These are phyloP conservation scores for Trichonephila clavipes DNA, from an alignment of 1,140 invertebrate genomes.

Conservation along the genomic window DNA sequence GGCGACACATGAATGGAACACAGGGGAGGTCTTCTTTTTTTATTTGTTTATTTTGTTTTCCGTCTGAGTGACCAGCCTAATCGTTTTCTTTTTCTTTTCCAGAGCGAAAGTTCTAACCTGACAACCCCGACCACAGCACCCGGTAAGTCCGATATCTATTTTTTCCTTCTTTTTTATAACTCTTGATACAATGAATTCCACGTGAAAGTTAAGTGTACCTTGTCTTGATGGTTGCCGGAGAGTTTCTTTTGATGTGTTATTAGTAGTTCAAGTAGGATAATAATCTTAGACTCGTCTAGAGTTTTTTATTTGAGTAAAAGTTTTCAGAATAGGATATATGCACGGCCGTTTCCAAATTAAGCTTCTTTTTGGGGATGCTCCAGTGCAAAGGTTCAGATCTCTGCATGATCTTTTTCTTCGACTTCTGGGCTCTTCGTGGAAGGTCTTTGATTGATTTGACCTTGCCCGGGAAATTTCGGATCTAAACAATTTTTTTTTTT, in stretches of 20 bases:
- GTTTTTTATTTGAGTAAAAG: neutral
- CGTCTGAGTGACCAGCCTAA: conserved; percentile 13
- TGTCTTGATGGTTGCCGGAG: neutral
- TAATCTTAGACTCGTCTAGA: neutral
- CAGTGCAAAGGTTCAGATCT: neutral
- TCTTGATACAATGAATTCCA: neutral
- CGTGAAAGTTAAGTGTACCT: neutral
- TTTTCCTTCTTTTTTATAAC: neutral
- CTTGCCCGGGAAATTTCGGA: neutral
- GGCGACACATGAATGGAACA: neutral
- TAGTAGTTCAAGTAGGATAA: neutral
- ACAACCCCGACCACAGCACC: neutral
- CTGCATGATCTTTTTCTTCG: neutral
- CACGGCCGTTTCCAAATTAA: neutral
- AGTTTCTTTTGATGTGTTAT: neutral
- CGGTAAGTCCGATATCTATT: neutral
- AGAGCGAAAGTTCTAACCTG: conserved; percentile 10
- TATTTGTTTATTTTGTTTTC: neutral
- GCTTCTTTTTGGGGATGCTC: neutral
- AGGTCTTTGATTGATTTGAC: neutral
- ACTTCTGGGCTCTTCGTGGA: neutral
- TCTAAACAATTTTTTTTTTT: neutral
- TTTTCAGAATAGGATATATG: neutral
- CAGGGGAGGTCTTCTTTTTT: neutral
- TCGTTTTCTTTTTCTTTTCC: neutral